Evolutionary conservation across 2,113 vertebrate species (phyloP), one percentile per base, ranked within the genome.

Genomic region (Centropristis striata): DNA sequence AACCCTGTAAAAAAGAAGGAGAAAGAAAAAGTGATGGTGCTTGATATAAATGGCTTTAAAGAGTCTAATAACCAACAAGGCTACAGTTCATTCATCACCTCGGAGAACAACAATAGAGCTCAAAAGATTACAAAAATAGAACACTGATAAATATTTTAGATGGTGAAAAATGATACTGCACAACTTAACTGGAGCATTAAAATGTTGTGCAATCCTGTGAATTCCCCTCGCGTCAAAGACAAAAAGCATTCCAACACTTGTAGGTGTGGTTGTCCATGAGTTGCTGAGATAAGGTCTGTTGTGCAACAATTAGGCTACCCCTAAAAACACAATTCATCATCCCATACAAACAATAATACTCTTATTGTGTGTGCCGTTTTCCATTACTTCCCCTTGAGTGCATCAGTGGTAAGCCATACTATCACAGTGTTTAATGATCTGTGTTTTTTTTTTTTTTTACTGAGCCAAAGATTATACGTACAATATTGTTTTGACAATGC

Each of bases 121-220:
- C 41, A 60, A 60, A 37, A 2, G 28, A 60, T 70, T 4, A 32
- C 5, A 60, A 59, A 68, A 32, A 8, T n/a, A 60, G n/a, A 77
- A 60, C 71, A 64, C 15, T 51, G 39, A 49, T 66, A 41, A 32
- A 64, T 73, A 32, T 41, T 68, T 75, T 32, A 39, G 50, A 60
- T 70, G 16, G 12, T 72, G 44, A 53, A 81, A 86, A n/a, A 58
- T 46, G 54, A 70, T 46, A 57, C 58, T 54, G 2, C 41, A 25
- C 27, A 50, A 61, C 71, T 54, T 72, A 10, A 23, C 25, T 80
- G 28, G 41, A 54, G 46, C 21, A 86, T 71, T 21, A 84, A 36
- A 16, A 57, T 2, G 41, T 81, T 87, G 57, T 54, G 58, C 71
- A 84, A 78, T 80, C 20, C 21, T 41, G 14, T 39, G 15, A 15